Percentiles rank a stretch among this genome's conserved stretches.
phyloP scores from a whole-genome alignment of 2,888 invertebrate species.

The Metellina segmentata region DNA sequence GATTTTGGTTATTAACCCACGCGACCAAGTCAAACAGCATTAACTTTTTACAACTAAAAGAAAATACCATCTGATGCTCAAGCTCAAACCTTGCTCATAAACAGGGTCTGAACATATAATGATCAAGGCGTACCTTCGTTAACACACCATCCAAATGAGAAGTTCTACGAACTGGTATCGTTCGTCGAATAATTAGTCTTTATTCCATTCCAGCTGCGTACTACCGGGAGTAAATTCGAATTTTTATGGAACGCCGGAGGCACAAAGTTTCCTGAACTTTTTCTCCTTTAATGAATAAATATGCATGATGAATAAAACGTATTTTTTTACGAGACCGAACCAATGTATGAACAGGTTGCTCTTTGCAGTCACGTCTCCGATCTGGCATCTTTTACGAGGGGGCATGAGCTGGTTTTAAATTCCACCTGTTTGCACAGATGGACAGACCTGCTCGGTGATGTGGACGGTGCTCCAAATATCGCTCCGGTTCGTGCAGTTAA shows the following conservation, averaged over 20 bases:
- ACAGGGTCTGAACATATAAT: neutral
- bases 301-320: constrained; percentile 29
- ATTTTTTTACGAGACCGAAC: constrained; percentile 19
- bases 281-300: constrained; percentile 46
- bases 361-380: constrained; percentile 18
- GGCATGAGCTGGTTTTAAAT: neutral
- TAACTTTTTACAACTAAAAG: neutral
- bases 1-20: neutral
- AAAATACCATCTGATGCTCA: neutral
- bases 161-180: neutral
- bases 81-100: neutral
- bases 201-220: neutral
- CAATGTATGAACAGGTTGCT: constrained; percentile 24
- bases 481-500: too few relatives aligned
- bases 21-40: neutral
- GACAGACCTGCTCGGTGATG: too few relatives aligned
- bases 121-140: neutral
- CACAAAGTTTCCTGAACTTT: neutral
- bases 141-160: neutral
- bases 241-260: neutral
- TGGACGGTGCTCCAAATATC: too few relatives aligned
- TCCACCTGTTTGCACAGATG: constrained; percentile 23
- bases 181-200: neutral
- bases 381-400: neutral
- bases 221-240: neutral